These are phyloP conservation scores for Acrobasis consociella DNA, from an alignment of 2,888 invertebrate species.

Conservation along the genomic window DNA sequence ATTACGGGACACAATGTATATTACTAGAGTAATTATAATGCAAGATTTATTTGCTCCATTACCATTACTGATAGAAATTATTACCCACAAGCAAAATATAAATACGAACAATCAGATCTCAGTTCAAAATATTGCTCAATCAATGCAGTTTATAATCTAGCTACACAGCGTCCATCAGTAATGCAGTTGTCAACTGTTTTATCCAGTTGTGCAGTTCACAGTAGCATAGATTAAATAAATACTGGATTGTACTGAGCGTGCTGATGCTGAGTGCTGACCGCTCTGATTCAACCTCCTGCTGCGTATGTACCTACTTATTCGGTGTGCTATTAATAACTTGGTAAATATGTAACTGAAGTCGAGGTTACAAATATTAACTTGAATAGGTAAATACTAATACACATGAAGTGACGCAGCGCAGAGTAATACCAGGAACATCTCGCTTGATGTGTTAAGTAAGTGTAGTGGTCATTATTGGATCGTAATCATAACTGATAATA, in stretches of 20 bases:
- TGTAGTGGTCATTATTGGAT: slow-evolving; percentile 16
- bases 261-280: slow-evolving; percentile 30
- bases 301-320: slow-evolving; percentile 45
- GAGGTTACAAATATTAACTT: slow-evolving; percentile 66
- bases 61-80: neutral
- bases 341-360: slow-evolving; percentile 67
- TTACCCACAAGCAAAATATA: neutral
- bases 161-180: neutral
- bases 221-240: slow-evolving; percentile 14
- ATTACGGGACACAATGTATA: too few species aligned
- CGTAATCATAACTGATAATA: slow-evolving; percentile 8
- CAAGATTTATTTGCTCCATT: slow-evolving; percentile 13
- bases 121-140: slow-evolving; percentile 1
- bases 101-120: neutral
- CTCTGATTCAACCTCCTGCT: slow-evolving; percentile 49
- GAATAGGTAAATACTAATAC: slow-evolving; percentile 39
- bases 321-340: slow-evolving; percentile 61
- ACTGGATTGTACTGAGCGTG: slow-evolving; percentile 11
- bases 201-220: slow-evolving; percentile 10
- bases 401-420: slow-evolving; percentile 37
- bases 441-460: slow-evolving; percentile 17
- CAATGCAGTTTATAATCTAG: slow-evolving; percentile 7
- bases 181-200: slow-evolving; percentile 5
- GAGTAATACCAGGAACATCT: slow-evolving; percentile 29
- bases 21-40: neutral